Conservation (phyloP, 2,113 vertebrate genomes). For the Nerophis lumbriciformis region DNA sequence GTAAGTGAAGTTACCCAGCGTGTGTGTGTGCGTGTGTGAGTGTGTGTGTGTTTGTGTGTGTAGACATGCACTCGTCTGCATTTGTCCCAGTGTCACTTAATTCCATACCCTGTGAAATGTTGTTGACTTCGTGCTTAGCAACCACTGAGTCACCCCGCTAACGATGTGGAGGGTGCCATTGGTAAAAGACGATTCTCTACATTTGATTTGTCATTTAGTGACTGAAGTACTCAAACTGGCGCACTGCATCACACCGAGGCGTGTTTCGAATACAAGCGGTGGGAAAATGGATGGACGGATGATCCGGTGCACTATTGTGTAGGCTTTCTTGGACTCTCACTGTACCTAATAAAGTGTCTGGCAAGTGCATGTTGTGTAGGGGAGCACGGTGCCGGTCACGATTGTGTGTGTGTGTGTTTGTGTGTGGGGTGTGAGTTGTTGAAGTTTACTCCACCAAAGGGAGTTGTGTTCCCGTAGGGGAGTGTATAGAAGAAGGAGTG, state of each 20-base stretch:
- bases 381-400: conserved; percentile 10
- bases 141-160: conserved; percentile 30
- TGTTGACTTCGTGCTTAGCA: conserved; percentile 22
- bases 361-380: conserved; percentile 19
- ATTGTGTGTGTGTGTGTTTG: background rate
- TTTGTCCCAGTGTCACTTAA: background rate
- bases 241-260: too few species aligned
- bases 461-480: conserved; percentile 52
- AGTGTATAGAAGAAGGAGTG: conserved; percentile 41
- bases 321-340: background rate
- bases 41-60: background rate
- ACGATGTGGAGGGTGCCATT: too few species aligned
- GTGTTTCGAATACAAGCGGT: too few species aligned
- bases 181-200: too few species aligned
- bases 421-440: background rate
- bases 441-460: conserved; percentile 39
- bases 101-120: conserved; percentile 14
- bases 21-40: background rate
- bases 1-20: conserved; percentile 15
- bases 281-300: too few species aligned
- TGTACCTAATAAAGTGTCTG: background rate
- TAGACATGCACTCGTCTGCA: background rate
- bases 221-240: too few species aligned
- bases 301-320: too few species aligned
- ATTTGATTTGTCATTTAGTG: too few species aligned